These are phyloP conservation scores for Borostomias antarcticus DNA, from an alignment of 2,797 vertebrate species.

Conservation along the genomic window DNA sequence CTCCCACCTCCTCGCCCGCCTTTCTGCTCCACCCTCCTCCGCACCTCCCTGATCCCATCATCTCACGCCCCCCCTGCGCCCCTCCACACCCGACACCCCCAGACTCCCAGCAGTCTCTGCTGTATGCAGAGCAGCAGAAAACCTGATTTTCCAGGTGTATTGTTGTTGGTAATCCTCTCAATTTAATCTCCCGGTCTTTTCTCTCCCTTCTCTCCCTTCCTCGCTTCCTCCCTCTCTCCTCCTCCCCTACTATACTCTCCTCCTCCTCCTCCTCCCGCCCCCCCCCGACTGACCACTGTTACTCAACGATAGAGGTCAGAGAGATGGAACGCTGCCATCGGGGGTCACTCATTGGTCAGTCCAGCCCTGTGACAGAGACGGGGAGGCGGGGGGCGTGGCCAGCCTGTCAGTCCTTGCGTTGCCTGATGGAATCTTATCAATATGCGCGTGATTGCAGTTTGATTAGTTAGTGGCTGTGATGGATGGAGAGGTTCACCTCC, in stretches of 20 bases:
- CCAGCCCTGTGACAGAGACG: not conserved
- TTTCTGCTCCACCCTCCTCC: slow-evolving; percentile 11
- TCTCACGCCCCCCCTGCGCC: not conserved
- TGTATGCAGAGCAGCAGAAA: slow-evolving; percentile 36
- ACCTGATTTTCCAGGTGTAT: slow-evolving; percentile 38
- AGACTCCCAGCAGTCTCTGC: slow-evolving; percentile 39
- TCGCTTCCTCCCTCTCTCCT: slow-evolving; percentile 3
- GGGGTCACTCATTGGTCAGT: not conserved
- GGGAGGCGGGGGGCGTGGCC: slow-evolving; percentile 1
- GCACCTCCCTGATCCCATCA: not conserved
- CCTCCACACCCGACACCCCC: slow-evolving; percentile 18
- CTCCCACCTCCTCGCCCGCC: slow-evolving; percentile 8
- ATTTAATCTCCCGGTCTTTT: slow-evolving; percentile 32
- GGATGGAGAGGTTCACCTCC: slow-evolving; percentile 21
- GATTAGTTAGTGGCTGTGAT: slow-evolving; percentile 26
- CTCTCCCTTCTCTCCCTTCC: not conserved
- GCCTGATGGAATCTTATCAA: slow-evolving; percentile 46
- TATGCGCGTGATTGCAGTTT: slow-evolving; percentile 42
- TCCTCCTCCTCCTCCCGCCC: not conserved
- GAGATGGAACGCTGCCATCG: not conserved
- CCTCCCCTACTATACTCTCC: not conserved
- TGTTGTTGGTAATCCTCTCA: slow-evolving; percentile 41
- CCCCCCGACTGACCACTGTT: not conserved
- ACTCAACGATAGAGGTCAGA: not conserved
- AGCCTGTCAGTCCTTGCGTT: slow-evolving; percentile 18